Percentiles rank a stretch among this genome's conserved stretches.
These are phyloP conservation scores for Drosophila tropicalis DNA, from an alignment of 1,140 invertebrate species.

Conservation along the genomic window DNA sequence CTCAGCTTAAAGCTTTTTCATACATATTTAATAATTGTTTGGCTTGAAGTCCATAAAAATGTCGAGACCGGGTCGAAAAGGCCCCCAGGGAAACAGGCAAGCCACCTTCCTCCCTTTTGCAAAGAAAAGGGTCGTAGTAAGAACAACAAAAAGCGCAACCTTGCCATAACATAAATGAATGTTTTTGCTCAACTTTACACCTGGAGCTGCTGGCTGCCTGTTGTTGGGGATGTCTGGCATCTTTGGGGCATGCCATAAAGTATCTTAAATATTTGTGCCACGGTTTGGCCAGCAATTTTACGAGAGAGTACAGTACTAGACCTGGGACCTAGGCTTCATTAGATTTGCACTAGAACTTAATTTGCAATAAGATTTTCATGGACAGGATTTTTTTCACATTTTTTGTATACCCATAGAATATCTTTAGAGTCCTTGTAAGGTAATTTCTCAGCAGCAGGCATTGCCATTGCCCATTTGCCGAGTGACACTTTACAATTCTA, in stretches of 20 bases:
- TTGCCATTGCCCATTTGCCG: too few relatives aligned
- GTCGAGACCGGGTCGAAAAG: conserved; percentile 19
- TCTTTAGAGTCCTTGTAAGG: background rate
- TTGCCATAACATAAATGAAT: conserved; percentile 68
- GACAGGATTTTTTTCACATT: conserved; percentile 43
- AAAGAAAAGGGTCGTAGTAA: conserved; percentile 59
- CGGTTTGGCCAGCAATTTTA: conserved; percentile 59
- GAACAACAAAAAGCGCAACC: conserved; percentile 68
- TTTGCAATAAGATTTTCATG: conserved; percentile 36
- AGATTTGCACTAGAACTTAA: conserved; percentile 66
- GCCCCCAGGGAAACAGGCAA: conserved; percentile 30
- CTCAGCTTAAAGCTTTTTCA: conserved; percentile 57
- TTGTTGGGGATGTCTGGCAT: conserved; percentile 56
- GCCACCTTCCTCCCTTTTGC: conserved; percentile 17
- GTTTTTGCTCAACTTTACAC: conserved; percentile 70
- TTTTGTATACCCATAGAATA: background rate
- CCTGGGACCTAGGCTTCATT: conserved; percentile 53
- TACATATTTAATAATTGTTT: conserved; percentile 74
- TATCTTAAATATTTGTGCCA: conserved; percentile 75
- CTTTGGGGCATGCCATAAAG: conserved; percentile 69
- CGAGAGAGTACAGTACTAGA: conserved; percentile 3
- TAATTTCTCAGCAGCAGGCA: background rate
- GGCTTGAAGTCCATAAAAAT: conserved; percentile 67
- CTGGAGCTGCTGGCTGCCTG: conserved; percentile 37
- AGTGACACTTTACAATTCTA: too few relatives aligned